A percentile compares a stretch with the other conserved stretches of the same genome.
Conservation (phyloP, 2,113 vertebrate species). For the Myotis lucifugus region DNA sequence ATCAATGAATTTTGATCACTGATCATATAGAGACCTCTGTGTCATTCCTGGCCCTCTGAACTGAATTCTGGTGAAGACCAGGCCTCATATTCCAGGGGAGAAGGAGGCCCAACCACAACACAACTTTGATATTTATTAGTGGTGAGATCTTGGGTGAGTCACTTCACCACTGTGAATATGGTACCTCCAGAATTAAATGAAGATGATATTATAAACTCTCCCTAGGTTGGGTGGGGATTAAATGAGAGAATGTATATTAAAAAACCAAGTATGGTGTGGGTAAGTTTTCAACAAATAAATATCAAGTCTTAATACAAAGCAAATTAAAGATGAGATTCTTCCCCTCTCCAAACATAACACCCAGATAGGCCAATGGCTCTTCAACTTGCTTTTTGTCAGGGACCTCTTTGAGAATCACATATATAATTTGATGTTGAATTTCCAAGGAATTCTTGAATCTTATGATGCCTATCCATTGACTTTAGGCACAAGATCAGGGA, state of each 20-base stretch:
- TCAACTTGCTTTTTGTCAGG: neutral
- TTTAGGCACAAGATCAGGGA: neutral
- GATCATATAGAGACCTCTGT: neutral
- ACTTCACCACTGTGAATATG: neutral
- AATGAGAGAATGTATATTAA: neutral
- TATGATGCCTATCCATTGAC: neutral
- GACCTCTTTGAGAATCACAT: neutral
- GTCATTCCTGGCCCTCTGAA: neutral
- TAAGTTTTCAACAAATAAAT: neutral
- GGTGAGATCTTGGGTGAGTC: neutral
- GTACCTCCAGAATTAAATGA: neutral
- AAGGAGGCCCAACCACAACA: neutral
- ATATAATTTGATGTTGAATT: neutral
- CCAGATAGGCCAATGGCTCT: neutral
- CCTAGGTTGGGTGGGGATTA: neutral
- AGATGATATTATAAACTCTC: neutral
- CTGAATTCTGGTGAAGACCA: neutral
- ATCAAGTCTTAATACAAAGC: neutral
- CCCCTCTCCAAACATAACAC: neutral
- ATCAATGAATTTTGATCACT: neutral
- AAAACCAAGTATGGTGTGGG: neutral
- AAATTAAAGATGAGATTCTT: slow-evolving; percentile 7
- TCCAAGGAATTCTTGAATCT: neutral
- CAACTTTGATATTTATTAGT: neutral
- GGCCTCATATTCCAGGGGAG: neutral